phyloP scores from a whole-genome alignment of 2,113 vertebrate species.

The Spea bombifrons region DNA sequence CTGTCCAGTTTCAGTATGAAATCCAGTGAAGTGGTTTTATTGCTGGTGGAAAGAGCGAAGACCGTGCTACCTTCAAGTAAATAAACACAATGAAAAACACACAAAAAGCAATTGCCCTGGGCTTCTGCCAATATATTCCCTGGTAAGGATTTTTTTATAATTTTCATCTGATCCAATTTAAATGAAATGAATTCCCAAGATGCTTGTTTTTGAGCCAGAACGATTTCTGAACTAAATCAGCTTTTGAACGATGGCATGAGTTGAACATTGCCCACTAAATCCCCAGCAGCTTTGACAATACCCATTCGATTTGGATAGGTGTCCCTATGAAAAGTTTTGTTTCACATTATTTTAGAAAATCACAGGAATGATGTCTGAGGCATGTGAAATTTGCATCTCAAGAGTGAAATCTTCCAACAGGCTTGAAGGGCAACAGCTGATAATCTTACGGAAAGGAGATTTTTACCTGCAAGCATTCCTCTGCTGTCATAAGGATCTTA shows the following conservation, averaged over 20 bases:
- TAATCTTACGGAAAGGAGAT: too few species aligned
- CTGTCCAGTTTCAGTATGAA: not conserved
- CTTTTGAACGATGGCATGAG: slow-evolving; percentile 3
- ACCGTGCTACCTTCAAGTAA: not conserved
- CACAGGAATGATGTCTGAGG: too few species aligned
- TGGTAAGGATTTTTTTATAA: slow-evolving; percentile 33
- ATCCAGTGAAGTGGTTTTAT: not conserved
- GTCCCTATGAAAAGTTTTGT: not conserved
- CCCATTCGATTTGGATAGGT: not conserved
- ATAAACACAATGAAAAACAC: not conserved
- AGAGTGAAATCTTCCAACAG: too few species aligned
- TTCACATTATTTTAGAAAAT: not conserved
- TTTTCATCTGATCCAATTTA: slow-evolving; percentile 38
- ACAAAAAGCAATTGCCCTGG: slow-evolving; percentile 22
- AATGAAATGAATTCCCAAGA: slow-evolving; percentile 44
- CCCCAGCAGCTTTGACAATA: not conserved
- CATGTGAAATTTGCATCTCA: too few species aligned
- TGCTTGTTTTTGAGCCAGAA: slow-evolving; percentile 22
- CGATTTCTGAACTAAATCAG: slow-evolving; percentile 19
- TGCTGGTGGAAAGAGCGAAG: not conserved
- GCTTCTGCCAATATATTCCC: slow-evolving; percentile 29
- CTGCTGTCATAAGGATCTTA: too few species aligned
- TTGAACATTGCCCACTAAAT: slow-evolving; percentile 2
- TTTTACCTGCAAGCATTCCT: too few species aligned
- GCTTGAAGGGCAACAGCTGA: too few species aligned